Evolutionary conservation across 2,797 vertebrate genomes (phyloP).

Genomic region (Hyperoplus lanceolatus): DNA sequence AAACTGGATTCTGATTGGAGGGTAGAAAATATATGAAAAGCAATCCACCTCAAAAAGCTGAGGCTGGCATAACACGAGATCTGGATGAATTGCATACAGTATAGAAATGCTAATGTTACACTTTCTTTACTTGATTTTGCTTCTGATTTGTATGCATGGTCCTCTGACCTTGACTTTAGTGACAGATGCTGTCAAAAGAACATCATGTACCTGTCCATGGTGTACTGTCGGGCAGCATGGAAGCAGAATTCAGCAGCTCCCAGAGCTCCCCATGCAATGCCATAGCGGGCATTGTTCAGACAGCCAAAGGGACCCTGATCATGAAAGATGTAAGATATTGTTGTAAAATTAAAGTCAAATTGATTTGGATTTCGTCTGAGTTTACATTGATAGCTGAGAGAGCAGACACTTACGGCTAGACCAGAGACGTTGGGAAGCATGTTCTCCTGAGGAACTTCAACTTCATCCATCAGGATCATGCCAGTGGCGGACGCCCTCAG

Average conservation of each 20-base stretch:
- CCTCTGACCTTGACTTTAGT: background rate
- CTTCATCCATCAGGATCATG: constrained; percentile 93
- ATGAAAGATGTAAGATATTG: background rate
- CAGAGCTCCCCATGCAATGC: constrained; percentile 92
- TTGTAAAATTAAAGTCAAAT: background rate
- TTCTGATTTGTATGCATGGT: background rate
- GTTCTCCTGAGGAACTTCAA: constrained; percentile 91
- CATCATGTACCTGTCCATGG: constrained; percentile 87
- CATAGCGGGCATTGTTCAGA: constrained; percentile 91
- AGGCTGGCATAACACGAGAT: background rate
- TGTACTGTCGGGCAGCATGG: constrained; percentile 89
- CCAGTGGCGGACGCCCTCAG: constrained; percentile 90
- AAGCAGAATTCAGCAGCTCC: constrained; percentile 93
- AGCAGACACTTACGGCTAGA: constrained; percentile 83
- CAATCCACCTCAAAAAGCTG: constrained; percentile 8
- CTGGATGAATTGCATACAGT: background rate
- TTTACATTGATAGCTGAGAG: background rate
- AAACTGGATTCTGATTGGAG: constrained; percentile 87
- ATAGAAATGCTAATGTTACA: background rate
- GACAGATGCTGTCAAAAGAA: background rate
- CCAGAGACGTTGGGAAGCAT: constrained; percentile 87
- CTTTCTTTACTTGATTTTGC: background rate
- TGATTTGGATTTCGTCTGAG: background rate
- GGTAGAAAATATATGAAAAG: constrained; percentile 16
- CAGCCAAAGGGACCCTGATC: constrained; percentile 93